Evolutionary conservation across 2,797 vertebrate genomes (phyloP).

Genomic region (Otolemur crassicaudatus): DNA sequence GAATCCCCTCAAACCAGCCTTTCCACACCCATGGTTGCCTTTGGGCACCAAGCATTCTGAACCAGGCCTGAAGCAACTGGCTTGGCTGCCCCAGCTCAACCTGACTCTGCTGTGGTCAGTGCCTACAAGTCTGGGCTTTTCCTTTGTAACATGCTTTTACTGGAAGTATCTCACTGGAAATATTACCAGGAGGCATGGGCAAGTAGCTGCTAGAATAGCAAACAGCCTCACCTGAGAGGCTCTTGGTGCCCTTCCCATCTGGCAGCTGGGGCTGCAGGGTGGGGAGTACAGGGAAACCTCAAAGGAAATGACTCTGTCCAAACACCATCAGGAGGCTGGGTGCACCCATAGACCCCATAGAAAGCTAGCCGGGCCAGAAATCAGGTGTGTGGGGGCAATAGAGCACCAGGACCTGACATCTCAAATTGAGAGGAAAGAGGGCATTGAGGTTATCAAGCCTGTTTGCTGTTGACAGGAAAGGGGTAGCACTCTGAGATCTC

Average conservation of each 20-base stretch:
- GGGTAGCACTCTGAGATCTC: neutral
- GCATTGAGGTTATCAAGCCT: neutral
- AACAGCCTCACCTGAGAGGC: neutral
- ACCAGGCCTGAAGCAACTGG: neutral
- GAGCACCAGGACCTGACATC: neutral
- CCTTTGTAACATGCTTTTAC: neutral
- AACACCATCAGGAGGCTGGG: neutral
- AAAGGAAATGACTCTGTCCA: too few relatives aligned
- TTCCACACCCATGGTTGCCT: neutral
- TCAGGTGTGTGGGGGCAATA: neutral
- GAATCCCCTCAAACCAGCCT: neutral
- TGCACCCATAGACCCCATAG: neutral
- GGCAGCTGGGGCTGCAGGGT: neutral
- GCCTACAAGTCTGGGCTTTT: neutral
- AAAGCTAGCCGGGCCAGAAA: neutral
- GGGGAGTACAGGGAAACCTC: neutral
- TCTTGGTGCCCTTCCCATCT: neutral
- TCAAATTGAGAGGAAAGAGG: neutral
- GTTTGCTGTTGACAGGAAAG: too few relatives aligned
- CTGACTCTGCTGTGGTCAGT: too few relatives aligned
- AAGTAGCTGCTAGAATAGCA: neutral
- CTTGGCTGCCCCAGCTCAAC: neutral
- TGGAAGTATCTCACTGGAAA: neutral
- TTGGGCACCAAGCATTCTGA: too few relatives aligned
- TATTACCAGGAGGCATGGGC: neutral